A percentile compares a stretch with the other conserved stretches of the same genome.
Evolutionary conservation across 2,888 invertebrate species (phyloP).

Genomic region (Pristionchus arcanus): DNA sequence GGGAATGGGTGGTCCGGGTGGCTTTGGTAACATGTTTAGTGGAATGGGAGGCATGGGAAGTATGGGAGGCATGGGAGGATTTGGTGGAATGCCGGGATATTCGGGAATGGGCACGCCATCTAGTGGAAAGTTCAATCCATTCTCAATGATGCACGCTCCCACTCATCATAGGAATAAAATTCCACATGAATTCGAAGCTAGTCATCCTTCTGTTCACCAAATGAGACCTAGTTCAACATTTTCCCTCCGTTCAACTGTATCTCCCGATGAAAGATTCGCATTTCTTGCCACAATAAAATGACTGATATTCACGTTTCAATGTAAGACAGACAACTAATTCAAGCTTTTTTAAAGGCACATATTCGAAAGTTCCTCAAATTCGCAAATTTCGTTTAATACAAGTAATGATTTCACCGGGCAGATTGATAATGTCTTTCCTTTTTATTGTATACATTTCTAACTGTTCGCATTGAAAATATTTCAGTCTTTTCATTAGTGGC

Average conservation of each 20-base stretch:
- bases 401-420: too few species aligned
- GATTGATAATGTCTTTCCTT: too few species aligned
- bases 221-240: neutral
- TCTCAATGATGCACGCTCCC: neutral
- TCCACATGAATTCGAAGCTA: neutral
- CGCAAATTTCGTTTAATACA: too few species aligned
- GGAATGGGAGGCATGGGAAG: neutral
- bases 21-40: neutral
- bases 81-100: neutral
- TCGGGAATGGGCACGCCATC: neutral
- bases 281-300: conserved; percentile 26
- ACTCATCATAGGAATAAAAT: neutral
- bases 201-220: neutral
- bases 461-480: too few species aligned
- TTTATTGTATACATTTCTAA: too few species aligned
- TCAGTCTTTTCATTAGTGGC: too few species aligned
- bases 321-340: too few species aligned
- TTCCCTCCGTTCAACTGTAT: neutral
- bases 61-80: neutral
- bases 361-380: too few species aligned
- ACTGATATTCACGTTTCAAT: neutral
- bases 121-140: neutral
- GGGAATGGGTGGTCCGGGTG: neutral
- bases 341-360: too few species aligned
- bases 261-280: neutral